Evolutionary conservation across 2,888 invertebrate species (phyloP), one percentile per base, ranked within the genome.

Genomic region (Hedychridium roseum): DNA sequence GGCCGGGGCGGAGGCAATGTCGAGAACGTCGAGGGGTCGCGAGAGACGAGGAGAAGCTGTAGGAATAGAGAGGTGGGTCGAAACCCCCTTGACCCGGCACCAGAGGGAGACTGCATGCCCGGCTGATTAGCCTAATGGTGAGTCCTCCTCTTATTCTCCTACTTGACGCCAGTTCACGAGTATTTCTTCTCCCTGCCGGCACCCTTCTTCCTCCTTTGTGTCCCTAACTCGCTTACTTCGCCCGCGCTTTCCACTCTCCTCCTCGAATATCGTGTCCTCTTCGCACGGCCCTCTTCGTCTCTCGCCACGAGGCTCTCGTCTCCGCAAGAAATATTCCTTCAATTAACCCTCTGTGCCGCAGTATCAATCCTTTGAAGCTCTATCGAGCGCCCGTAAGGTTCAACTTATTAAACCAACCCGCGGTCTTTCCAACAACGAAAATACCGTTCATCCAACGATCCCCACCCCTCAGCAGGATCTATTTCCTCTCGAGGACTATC

Each of bases 51-150:
- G 57, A 57, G 60, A 55, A 60, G 58, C 50, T 57, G 54, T 52
- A 58, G 60, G 65, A 64, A 66, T 58, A 64, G 60, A 62, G 66
- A 64, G 60, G 58, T 45, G 53, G 64, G 64, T 67, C 64, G 67
- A 70, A 73, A 68, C 53, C 70, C 63, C 64, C 68, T 73, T 74
- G 71, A 73, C 72, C 71, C 60, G 67, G 46, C 63, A 66, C 51
- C 53, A 56, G 66, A 61, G 66, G 64, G 70, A 64, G 61, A 67
- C 64, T 64, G 64, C 68, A 67, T 71, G 71, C 70, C 69, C 72
- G 65, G 66, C 71, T 76, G 73, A 75, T 77, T 77, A 77, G 76
- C 74, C 72, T 78, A 76, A 77, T 77, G 74, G 74, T 73, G 71
- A 72, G 70, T 69, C 65, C 70, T 71, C 66, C 69, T 66, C 70